Evolutionary conservation across 2,113 vertebrate species (phyloP).

Genomic region (Motacilla tschutschensis): DNA sequence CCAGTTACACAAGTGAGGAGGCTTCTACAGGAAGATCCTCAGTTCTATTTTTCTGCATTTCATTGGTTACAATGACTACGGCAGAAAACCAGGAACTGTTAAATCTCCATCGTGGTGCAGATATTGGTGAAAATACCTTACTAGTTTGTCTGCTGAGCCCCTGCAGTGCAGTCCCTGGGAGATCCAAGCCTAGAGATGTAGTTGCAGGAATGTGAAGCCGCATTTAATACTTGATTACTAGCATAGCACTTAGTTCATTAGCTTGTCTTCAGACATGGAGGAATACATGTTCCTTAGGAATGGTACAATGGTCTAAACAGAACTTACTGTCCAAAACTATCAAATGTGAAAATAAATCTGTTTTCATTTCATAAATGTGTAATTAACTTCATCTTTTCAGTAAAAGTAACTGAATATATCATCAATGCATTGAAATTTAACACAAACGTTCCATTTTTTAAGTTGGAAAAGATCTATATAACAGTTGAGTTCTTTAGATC

Average conservation of each 20-base stretch:
- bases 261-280: not conserved
- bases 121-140: not conserved
- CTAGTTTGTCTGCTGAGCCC: not conserved
- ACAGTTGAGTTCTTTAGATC: not conserved
- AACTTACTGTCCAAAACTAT: not conserved
- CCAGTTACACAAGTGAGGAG: not conserved
- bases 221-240: not conserved
- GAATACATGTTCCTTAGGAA: not conserved
- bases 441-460: not conserved
- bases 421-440: not conserved
- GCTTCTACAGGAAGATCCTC: not conserved
- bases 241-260: not conserved
- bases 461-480: not conserved
- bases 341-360: not conserved
- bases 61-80: not conserved
- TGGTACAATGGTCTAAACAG: not conserved
- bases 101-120: not conserved
- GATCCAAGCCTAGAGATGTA: not conserved
- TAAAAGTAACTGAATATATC: not conserved
- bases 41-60: not conserved
- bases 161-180: not conserved
- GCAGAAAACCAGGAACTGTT: not conserved
- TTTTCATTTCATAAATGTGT: not conserved
- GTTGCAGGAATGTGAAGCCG: not conserved
- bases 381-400: not conserved